Base-by-base conservation (phyloP, 2,797 vertebrate species). In the Thalassophryne amazonica region DNA sequence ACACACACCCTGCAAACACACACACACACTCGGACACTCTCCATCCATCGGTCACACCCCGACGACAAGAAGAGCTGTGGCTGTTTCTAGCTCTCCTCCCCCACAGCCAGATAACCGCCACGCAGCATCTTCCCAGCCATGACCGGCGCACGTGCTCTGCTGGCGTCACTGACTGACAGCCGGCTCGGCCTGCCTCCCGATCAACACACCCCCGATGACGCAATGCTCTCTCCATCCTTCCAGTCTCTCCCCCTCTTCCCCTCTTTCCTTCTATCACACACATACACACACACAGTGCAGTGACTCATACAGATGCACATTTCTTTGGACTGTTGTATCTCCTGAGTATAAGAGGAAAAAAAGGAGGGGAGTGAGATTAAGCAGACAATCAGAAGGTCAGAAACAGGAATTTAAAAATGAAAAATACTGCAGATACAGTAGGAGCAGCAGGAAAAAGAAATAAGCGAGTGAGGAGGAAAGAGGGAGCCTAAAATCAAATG, bases 121-220 rank as follows among this genome's bases (percentile, higher is more conserved):
- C 71, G 78, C 57, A 69, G 73, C 80, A 66, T 85, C 35, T 82
- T 80, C 63, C 68, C 80, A 88, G 89, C 88, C 91, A 81, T 79
- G 78, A 81, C 84, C 53, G 21, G 66, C 61, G 83, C 94, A 93
- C 92, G 91, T 95, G 94, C 88, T 90, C 77, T 83, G 69, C 83
- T 87, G 73, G 74, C 78, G 76, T 81, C 81, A 78, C 74, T 93
- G 93, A 95, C 71, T 93, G 94, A 92, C 93, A 92, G 75, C 66
- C 0, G 31, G 76, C 74, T 81, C 49, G 63, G 73, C 91, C 91
- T 86, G 80, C 83, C 82, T 78, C 65, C 60, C 1, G 20, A 56
- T 70, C 82, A 71, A 87, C 89, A 88, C 89, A 86, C 88, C 86
- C 85, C 87, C 88, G 28, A 86, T 90, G 89, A 89, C 89, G 86